Conservation (phyloP, 2,888 invertebrate genomes). For the Linnaemya tessellans region DNA sequence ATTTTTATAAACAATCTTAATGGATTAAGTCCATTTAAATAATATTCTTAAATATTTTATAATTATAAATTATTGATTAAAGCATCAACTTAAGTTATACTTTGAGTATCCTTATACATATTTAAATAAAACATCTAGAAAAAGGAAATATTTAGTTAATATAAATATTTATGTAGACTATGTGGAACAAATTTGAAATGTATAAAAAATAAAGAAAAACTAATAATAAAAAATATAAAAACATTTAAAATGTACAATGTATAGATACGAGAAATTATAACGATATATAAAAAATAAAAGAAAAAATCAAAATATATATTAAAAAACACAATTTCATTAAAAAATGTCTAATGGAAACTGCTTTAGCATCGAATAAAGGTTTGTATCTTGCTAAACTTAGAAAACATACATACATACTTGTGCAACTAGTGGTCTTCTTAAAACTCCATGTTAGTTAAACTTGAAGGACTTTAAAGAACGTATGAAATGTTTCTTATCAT, state of each 20-base stretch:
- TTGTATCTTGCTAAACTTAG: no score
- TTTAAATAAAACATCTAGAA: conserved; percentile 23
- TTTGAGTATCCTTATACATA: conserved; percentile 35
- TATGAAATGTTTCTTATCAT: no score
- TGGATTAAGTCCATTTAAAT: neutral
- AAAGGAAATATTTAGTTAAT: conserved; percentile 55
- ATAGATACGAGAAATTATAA: conserved; percentile 56
- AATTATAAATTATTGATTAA: neutral
- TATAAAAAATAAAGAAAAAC: conserved; percentile 16
- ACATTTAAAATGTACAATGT: conserved; percentile 63
- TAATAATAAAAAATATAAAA: conserved; percentile 62
- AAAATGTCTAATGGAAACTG: neutral
- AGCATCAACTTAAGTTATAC: conserved; percentile 1
- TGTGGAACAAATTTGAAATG: conserved; percentile 69
- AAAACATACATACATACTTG: no score
- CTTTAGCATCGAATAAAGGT: neutral
- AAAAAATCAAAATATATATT: conserved; percentile 14
- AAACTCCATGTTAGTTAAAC: no score
- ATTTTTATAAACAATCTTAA: conserved; percentile 18
- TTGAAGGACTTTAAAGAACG: neutral
- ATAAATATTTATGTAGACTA: conserved; percentile 69
- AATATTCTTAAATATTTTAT: conserved; percentile 11
- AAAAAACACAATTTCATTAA: conserved; percentile 56
- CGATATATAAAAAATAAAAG: conserved; percentile 62
- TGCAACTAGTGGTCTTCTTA: no score